Percentiles rank a stretch among this genome's conserved stretches.
Evolutionary conservation across 2,113 vertebrate species (phyloP).

Genomic region (Oostethus manadensis): DNA sequence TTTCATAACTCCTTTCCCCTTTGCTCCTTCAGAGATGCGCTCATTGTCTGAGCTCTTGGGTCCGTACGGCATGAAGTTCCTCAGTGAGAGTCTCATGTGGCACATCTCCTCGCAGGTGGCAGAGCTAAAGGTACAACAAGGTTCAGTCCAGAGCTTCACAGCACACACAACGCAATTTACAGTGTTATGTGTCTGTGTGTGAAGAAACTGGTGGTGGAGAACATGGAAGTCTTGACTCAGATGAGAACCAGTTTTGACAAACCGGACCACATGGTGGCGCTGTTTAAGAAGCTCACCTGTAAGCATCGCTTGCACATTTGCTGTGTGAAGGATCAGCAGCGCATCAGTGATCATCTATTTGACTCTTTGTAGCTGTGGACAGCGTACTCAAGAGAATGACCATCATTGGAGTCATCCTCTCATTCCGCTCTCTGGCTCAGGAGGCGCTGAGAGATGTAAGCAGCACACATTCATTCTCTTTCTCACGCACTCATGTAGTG

Average conservation of each 20-base stretch:
- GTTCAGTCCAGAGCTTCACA: too few species aligned
- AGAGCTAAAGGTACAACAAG: conserved; percentile 85
- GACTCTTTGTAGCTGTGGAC: conserved; percentile 82
- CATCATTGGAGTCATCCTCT: conserved; percentile 96
- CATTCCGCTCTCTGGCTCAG: conserved; percentile 94
- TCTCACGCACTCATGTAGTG: not conserved
- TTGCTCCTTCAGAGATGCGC: conserved; percentile 83
- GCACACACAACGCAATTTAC: too few species aligned
- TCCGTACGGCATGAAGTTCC: conserved; percentile 98
- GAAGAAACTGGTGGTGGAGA: conserved; percentile 98
- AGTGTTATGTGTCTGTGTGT: conserved; percentile 4
- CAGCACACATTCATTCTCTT: conserved; percentile 6
- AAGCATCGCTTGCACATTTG: conserved; percentile 9
- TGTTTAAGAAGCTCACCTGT: conserved; percentile 97
- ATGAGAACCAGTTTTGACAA: conserved; percentile 99
- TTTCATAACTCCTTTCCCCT: not conserved
- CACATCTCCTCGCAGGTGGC: conserved; percentile 98
- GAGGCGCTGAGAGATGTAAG: conserved; percentile 96
- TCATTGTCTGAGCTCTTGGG: conserved; percentile 96
- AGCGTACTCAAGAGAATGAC: conserved; percentile 98
- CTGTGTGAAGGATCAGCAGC: not conserved
- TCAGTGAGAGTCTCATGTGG: conserved; percentile 99
- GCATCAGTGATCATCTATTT: too few species aligned
- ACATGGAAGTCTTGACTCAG: conserved; percentile 94
- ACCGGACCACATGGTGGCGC: conserved; percentile 95